phyloP scores from a whole-genome alignment of 2,113 vertebrate species.

The Aldabrachelys gigantea region DNA sequence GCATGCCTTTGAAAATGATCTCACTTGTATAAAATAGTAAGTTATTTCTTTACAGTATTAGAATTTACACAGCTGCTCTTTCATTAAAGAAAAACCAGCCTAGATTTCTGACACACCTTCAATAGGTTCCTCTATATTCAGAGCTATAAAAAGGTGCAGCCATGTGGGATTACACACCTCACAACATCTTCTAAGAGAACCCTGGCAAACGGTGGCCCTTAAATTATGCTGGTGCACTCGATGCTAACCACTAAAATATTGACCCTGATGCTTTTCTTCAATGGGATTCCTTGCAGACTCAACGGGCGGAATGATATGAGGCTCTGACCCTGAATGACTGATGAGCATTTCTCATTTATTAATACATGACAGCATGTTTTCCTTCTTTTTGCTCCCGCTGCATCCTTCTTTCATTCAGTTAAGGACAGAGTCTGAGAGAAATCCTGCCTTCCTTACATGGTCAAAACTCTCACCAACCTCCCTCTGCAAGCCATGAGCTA shows the following conservation, averaged over 20 bases:
- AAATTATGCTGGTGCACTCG: accelerated
- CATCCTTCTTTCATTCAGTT: background rate
- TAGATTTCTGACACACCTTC: background rate
- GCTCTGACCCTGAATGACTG: background rate
- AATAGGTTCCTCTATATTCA: accelerated
- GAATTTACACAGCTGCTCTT: accelerated
- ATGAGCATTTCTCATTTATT: background rate
- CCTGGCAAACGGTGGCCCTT: accelerated
- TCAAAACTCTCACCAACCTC: background rate
- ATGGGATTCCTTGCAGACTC: accelerated
- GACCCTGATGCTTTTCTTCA: background rate
- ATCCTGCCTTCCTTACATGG: accelerated
- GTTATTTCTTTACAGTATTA: background rate
- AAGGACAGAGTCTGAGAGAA: accelerated
- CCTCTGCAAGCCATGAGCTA: background rate
- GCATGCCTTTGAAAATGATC: background rate
- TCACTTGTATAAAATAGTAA: accelerated
- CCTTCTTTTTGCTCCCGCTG: background rate
- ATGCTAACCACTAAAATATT: background rate
- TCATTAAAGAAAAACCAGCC: background rate
- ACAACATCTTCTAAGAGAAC: background rate
- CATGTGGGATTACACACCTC: background rate
- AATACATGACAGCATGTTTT: background rate
- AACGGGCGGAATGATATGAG: background rate
- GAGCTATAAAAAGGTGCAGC: background rate